Base-by-base conservation (phyloP, 1,140 invertebrate species). In the Drosophila ficusphila region DNA sequence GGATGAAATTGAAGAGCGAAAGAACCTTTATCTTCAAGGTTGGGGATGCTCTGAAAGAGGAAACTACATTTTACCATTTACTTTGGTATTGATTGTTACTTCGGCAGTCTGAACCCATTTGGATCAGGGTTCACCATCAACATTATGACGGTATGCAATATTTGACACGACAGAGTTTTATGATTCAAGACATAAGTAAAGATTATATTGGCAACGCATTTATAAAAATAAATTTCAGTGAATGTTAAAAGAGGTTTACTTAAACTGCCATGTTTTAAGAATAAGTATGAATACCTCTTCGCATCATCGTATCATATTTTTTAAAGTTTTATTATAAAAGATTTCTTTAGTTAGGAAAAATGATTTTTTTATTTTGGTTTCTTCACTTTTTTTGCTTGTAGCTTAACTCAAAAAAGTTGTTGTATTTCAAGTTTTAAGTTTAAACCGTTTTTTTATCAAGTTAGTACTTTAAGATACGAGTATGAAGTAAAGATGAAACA, bases 401-500 rank as follows among this genome's bases (percentile, higher is more conserved):
- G n/a, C n/a, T n/a, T n/a, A n/a, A n/a, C n/a, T n/a, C n/a, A n/a
- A n/a, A n/a, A n/a, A n/a, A n/a, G n/a, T n/a, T n/a, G 8, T 29
- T 29, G 6, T 29, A 7, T 29, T 29, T 7, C 6, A 29, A 29
- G 8, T 31, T 31, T 31, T 0, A 12, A 11, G 16, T 33, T 1
- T 33, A 11, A 1, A 16, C 12, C 18, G 27, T 29, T 68, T 58
- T 65, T 82, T 69, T 46, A 39, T 36, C 46, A 73, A 68, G 38
- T 73, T 73, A 52, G 51, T 57, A 62, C 79, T 85, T 79, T 52
- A 67, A 79, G 58, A 61, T 47, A 44, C 47, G 47, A 60, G 34
- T 70, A 64, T 57, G 68, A 82, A 81, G 39, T 72, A 73, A 77
- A 68, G 71, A 60, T 65, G 53, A 71, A 68, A 60, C 75, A 53